Percentiles rank a stretch among this genome's conserved stretches.
Conservation (phyloP, 2,888 invertebrate species). For the Allophyes oxyacanthae region DNA sequence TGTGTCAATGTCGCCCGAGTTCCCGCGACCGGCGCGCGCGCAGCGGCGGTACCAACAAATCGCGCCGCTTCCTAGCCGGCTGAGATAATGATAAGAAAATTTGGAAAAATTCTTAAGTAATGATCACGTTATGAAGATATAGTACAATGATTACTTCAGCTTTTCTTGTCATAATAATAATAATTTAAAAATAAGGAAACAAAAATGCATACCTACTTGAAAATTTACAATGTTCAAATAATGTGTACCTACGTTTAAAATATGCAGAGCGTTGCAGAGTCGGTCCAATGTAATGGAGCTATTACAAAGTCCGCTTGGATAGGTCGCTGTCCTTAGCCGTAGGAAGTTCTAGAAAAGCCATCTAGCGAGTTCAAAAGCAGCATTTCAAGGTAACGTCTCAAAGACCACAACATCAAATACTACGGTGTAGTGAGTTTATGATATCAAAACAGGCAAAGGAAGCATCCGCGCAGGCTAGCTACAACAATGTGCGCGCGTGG, state of each 20-base stretch:
- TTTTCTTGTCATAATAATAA: not conserved
- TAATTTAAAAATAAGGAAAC: not conserved
- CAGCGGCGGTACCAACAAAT: conserved; percentile 61
- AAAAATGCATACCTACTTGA: not conserved
- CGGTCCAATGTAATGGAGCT: conserved; percentile 1
- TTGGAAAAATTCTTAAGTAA: conserved; percentile 5
- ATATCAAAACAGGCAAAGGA: conserved; percentile 67
- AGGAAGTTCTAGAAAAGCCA: conserved; percentile 45
- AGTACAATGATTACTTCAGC: not conserved
- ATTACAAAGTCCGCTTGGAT: not conserved
- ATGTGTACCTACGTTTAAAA: too few species aligned
- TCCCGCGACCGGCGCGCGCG: conserved; percentile 69
- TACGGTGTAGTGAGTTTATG: conserved; percentile 43
- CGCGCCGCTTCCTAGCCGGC: conserved; percentile 43
- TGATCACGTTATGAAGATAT: not conserved
- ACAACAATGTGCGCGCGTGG: conserved; percentile 64
- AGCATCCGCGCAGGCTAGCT: conserved; percentile 48
- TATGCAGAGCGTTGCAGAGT: not conserved
- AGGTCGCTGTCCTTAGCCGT: conserved; percentile 49
- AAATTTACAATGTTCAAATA: too few species aligned
- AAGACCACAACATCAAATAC: conserved; percentile 41
- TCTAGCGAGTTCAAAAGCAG: conserved; percentile 17
- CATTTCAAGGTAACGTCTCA: conserved; percentile 45
- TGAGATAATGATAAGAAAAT: not conserved
- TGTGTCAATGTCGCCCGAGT: conserved; percentile 76